Conservation (phyloP, 92 coral and sea anemone species). For the Plumapathes pennacea region DNA sequence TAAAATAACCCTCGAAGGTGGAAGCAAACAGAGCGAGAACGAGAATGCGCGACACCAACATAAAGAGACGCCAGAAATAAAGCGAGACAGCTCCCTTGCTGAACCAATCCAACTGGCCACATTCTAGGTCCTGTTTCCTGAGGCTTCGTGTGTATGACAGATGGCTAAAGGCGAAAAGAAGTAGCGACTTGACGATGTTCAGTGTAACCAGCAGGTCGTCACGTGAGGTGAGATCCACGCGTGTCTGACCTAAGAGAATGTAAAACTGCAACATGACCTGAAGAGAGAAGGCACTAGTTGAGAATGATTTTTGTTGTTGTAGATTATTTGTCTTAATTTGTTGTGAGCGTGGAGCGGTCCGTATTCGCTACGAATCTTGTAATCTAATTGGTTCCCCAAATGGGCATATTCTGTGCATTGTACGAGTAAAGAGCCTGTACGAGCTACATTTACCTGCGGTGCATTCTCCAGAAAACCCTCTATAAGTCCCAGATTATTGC, state of each 20-base stretch:
- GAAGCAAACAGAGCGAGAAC: slow-evolving; percentile 56
- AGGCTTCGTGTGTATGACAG: slow-evolving; percentile 15
- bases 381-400: no score
- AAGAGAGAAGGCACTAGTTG: not conserved
- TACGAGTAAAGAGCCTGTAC: no score
- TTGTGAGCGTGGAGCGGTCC: no score
- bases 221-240: slow-evolving; percentile 11
- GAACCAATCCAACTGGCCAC: slow-evolving; percentile 18
- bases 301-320: no score
- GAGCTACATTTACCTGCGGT: no score
- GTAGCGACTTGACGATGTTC: slow-evolving; percentile 31
- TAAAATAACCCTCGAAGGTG: slow-evolving; percentile 18
- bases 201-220: slow-evolving; percentile 31
- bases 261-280: slow-evolving; percentile 35
- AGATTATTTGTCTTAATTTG: no score
- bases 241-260: slow-evolving; percentile 12
- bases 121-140: slow-evolving; percentile 3
- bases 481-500: slow-evolving; percentile 30
- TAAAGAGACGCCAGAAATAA: slow-evolving; percentile 42
- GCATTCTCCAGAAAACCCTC: slow-evolving; percentile 51
- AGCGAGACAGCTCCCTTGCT: slow-evolving; percentile 9
- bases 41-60: slow-evolving; percentile 48
- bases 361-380: no score
- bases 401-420: no score
- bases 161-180: slow-evolving; percentile 16